phyloP scores from a whole-genome alignment of 2,888 invertebrate genomes.

The Orthosia incerta region DNA sequence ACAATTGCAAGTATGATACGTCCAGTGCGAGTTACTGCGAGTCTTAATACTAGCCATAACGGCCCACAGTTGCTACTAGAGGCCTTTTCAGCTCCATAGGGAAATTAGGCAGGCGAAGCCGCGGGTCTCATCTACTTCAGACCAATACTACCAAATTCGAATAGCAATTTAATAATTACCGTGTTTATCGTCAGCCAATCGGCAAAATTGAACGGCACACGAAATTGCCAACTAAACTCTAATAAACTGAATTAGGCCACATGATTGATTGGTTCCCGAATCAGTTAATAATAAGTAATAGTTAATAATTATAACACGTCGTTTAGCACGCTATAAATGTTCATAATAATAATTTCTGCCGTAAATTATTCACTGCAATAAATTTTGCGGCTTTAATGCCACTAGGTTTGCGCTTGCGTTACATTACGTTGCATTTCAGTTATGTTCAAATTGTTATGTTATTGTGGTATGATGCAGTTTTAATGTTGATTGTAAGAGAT shows the following conservation, averaged over 20 bases:
- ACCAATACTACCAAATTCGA: not conserved
- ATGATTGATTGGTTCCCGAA: conserved; percentile 40
- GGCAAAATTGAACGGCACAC: conserved; percentile 17
- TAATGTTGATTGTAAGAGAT: not conserved
- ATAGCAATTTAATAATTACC: not conserved
- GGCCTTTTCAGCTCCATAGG: too few species aligned
- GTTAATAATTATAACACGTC: conserved; percentile 21
- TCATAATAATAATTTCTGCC: conserved; percentile 30
- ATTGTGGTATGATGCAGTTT: conserved; percentile 12
- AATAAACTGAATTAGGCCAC: conserved; percentile 33
- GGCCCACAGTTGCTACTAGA: too few species aligned
- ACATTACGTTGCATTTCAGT: not conserved
- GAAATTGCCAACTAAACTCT: conserved; percentile 25
- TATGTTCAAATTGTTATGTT: conserved; percentile 1
- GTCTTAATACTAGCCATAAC: too few species aligned
- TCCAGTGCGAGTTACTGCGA: too few species aligned
- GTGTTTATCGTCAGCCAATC: not conserved
- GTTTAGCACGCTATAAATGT: conserved; percentile 34
- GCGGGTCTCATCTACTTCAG: not conserved
- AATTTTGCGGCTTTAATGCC: conserved; percentile 50
- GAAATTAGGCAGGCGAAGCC: rapidly evolving
- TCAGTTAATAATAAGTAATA: conserved; percentile 32
- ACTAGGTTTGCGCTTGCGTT: conserved; percentile 9
- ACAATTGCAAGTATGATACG: too few species aligned
- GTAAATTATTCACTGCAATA: conserved; percentile 51